Evolutionary conservation across 1,140 invertebrate genomes (phyloP).

Genomic region (Saccostrea cuccullata): DNA sequence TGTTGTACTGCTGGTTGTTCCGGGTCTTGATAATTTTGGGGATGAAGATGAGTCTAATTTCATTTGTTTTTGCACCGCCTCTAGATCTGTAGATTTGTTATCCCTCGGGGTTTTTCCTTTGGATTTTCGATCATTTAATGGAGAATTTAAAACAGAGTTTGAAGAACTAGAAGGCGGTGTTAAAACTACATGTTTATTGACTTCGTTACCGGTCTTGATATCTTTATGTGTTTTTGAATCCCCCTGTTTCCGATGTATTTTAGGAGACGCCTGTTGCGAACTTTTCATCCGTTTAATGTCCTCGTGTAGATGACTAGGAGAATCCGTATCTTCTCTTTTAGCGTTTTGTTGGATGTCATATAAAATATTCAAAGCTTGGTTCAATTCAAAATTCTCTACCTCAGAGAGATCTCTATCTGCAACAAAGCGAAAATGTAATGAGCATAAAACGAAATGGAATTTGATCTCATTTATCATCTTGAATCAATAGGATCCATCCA

Average conservation of each 20-base stretch:
- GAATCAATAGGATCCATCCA: background rate
- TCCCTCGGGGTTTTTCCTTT: background rate
- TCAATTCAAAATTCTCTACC: slow-evolving; percentile 17
- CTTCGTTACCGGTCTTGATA: background rate
- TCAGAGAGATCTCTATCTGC: slow-evolving; percentile 4
- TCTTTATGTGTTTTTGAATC: background rate
- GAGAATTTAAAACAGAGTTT: background rate
- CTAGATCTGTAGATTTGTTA: background rate
- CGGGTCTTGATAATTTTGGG: background rate
- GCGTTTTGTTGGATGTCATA: background rate
- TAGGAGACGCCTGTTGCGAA: background rate
- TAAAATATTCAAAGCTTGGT: slow-evolving; percentile 33
- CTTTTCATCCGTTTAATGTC: background rate
- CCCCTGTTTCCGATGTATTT: background rate
- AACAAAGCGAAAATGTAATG: background rate
- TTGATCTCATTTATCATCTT: background rate
- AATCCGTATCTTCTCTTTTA: background rate
- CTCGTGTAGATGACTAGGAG: background rate
- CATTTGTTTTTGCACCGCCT: background rate
- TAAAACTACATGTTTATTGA: background rate
- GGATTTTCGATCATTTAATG: background rate
- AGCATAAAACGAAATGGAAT: slow-evolving; percentile 9
- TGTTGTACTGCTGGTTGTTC: background rate
- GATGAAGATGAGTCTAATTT: background rate
- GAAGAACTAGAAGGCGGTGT: background rate